Evolutionary conservation across 2,797 vertebrate genomes (phyloP).

Genomic region (Pantherophis vulpinus): DNA sequence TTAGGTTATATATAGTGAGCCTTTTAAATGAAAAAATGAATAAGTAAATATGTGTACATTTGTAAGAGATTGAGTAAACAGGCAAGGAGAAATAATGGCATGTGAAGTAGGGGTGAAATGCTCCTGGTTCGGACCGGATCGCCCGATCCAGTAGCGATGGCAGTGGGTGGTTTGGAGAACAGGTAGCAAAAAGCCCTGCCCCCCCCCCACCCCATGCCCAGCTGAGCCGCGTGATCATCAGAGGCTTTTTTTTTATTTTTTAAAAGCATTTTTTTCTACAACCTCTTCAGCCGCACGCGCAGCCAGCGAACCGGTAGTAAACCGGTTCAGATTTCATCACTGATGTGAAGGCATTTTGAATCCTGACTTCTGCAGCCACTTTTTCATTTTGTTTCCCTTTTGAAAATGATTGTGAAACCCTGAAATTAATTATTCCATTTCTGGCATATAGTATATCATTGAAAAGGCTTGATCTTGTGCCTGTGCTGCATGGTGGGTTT

Average conservation of each 20-base stretch:
- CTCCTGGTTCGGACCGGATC: too few relatives aligned
- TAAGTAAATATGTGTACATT: not conserved
- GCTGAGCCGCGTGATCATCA: too few relatives aligned
- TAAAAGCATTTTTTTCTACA: too few relatives aligned
- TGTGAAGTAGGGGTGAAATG: not conserved
- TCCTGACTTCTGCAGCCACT: not conserved
- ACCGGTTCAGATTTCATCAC: too few relatives aligned
- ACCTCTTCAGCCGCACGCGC: too few relatives aligned
- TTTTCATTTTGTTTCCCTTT: not conserved
- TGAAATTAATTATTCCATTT: not conserved
- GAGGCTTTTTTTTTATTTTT: too few relatives aligned
- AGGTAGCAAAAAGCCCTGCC: too few relatives aligned
- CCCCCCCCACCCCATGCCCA: too few relatives aligned
- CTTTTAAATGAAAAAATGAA: not conserved
- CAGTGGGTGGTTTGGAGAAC: too few relatives aligned
- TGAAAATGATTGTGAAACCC: not conserved
- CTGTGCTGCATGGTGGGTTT: not conserved
- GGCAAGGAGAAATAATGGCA: not conserved
- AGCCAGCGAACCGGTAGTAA: too few relatives aligned
- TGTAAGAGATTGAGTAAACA: conserved; percentile 49
- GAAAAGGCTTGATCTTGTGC: not conserved
- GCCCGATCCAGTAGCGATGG: too few relatives aligned
- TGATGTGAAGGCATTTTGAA: not conserved
- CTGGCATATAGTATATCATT: not conserved
- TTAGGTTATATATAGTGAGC: not conserved